Evolutionary conservation across 2,888 invertebrate genomes (phyloP).

Genomic region (Zeuzera pyrina): DNA sequence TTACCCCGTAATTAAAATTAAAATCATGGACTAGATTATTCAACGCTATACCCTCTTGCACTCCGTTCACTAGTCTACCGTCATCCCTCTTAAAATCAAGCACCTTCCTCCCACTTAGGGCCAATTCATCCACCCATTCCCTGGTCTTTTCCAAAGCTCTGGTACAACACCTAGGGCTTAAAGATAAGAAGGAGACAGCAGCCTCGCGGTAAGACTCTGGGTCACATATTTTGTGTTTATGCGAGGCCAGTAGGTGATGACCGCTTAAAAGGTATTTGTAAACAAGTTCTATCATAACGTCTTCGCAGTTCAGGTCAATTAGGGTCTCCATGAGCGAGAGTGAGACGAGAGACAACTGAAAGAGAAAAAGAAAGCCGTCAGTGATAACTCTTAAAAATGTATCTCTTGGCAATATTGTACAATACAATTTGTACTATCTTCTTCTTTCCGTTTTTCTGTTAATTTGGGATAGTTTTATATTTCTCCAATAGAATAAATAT

Average conservation of each 20-base stretch:
- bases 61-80: constrained; percentile 38
- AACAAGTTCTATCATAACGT: constrained; percentile 93
- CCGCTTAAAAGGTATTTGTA: constrained; percentile 81
- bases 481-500: too few relatives aligned
- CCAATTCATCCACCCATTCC: constrained; percentile 53
- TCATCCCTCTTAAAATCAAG: constrained; percentile 43
- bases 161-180: constrained; percentile 77
- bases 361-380: constrained; percentile 13
- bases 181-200: constrained; percentile 43
- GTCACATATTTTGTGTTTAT: constrained; percentile 40
- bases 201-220: constrained; percentile 54
- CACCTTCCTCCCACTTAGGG: constrained; percentile 40
- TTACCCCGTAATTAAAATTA: constrained; percentile 59
- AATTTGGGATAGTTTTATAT: too few relatives aligned
- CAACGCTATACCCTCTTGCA: constrained; percentile 54
- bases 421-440: too few relatives aligned
- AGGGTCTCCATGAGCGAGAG: constrained; percentile 92
- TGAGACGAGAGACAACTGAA: constrained; percentile 87
- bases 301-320: constrained; percentile 94
- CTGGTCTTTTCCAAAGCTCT: constrained; percentile 46
- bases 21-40: constrained; percentile 53
- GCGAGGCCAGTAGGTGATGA: constrained; percentile 41
- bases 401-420: too few relatives aligned
- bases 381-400: too few relatives aligned
- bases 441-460: neutral